Evolutionary conservation across 2,113 vertebrate genomes (phyloP), one percentile per base, ranked within the genome.

Genomic region (Myotis yumanensis): DNA sequence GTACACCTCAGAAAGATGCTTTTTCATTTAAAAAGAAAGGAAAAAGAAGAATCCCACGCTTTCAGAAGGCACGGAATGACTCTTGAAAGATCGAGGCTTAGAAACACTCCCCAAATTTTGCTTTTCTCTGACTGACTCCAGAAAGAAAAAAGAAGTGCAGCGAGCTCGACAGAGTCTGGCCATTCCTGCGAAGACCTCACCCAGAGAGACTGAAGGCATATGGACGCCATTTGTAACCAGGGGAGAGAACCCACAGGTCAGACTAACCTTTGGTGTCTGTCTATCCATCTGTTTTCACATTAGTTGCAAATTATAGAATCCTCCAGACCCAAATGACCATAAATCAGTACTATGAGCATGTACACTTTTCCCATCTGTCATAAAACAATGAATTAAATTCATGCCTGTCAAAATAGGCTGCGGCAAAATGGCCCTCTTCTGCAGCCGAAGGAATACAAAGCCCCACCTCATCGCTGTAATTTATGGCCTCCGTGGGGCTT

Each of bases 231-330:
- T 99, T 99, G 99, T 98, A 98, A 98, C 98, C 97, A 97, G 98
- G 76, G 62, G 98, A 98, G 99, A 98, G 98, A 99, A 98, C 82
- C 97, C 98, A 98, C 98, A 98, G 99, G 99, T 99, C 99, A 98
- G 98, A 97, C 97, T 98, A 98, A 98, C 98, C 99, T 97, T 98
- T 98, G 98, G 98, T 99, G 99, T 99, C 99, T 98, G 98, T 98
- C 99, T 98, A 98, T 99, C 99, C 99, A 99, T 99, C 99, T 99
- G 99, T 99, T 99, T 99, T 99, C 99, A 99, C 99, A 99, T 99
- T 98, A 98, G 98, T 97, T 98, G 98, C 99, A 99, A 99, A 99
- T 98, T 99, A 99, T 98, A 99, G 99, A 98, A 99, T 99, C 99
- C 99, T 99, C 99, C 98, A 99, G 98, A 99, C 99, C 98, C 98